Evolutionary conservation across 2,113 vertebrate genomes (phyloP).

Genomic region (Mormoops blainvillei): DNA sequence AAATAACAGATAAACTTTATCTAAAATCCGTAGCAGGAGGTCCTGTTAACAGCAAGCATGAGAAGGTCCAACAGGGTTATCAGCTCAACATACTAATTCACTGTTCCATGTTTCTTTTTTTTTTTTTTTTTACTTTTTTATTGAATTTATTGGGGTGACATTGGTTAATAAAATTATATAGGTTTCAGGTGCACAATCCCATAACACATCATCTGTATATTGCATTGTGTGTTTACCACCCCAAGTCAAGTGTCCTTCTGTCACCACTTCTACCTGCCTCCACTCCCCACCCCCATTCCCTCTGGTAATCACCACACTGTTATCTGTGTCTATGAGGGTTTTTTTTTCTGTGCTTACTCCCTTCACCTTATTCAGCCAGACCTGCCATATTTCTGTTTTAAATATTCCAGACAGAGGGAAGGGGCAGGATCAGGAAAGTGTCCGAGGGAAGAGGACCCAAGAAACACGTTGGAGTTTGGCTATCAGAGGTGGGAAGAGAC

Average conservation of each 20-base stretch:
- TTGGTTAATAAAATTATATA: not conserved
- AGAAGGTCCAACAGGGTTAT: not conserved
- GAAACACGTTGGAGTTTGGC: not conserved
- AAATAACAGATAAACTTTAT: not conserved
- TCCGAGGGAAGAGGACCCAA: fast-evolving
- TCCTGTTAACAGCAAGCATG: not conserved
- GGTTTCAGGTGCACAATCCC: not conserved
- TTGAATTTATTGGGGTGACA: not conserved
- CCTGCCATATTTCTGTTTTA: not conserved
- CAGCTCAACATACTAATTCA: not conserved
- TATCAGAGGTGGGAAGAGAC: not conserved
- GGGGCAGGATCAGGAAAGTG: not conserved
- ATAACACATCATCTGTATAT: not conserved
- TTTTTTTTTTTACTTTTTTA: not conserved
- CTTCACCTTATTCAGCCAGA: not conserved
- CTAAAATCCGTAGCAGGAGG: not conserved
- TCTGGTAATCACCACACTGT: not conserved
- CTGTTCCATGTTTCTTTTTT: not conserved
- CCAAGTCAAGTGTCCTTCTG: not conserved
- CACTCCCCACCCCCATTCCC: not conserved
- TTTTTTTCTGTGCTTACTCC: not conserved
- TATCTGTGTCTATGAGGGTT: not conserved
- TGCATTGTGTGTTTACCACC: not conserved
- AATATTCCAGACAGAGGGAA: not conserved
- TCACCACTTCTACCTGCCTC: not conserved